Percentiles rank a stretch among this genome's conserved stretches.
These are phyloP conservation scores for Liodrosophila aerea DNA, from an alignment of 2,888 invertebrate genomes.

Conservation along the genomic window DNA sequence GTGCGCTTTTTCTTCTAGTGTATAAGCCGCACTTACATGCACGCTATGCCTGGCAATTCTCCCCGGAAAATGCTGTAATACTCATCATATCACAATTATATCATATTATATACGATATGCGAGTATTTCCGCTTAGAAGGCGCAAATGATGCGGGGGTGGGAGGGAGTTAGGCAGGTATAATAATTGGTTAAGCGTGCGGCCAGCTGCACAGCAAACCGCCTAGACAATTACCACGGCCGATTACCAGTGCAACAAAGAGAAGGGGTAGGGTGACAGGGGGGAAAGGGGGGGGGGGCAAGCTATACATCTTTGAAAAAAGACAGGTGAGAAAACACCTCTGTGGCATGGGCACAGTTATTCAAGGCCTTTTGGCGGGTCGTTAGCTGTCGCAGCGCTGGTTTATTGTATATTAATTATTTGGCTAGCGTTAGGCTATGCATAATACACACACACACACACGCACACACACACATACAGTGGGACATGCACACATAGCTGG, in stretches of 20 bases:
- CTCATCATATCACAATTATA: not conserved
- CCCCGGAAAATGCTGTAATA: too few species aligned
- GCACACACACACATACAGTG: not conserved
- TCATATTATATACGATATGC: too few species aligned
- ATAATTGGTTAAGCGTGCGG: slow-evolving; percentile 57
- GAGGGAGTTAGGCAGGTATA: not conserved
- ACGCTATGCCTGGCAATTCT: too few species aligned
- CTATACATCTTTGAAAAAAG: not conserved
- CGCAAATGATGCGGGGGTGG: too few species aligned
- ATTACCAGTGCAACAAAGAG: not conserved
- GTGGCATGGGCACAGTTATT: slow-evolving; percentile 20
- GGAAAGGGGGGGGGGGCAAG: not conserved
- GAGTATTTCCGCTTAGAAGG: not conserved
- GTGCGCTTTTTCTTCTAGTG: too few species aligned
- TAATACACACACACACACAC: slow-evolving; percentile 1
- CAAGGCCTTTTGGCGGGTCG: slow-evolving; percentile 52
- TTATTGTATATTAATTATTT: slow-evolving; percentile 69
- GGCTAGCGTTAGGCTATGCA: slow-evolving; percentile 42
- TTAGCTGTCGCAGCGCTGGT: slow-evolving; percentile 19
- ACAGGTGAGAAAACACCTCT: slow-evolving; percentile 1
- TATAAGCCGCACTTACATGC: too few species aligned
- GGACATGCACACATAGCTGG: not conserved
- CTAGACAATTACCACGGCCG: slow-evolving; percentile 32
- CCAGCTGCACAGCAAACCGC: slow-evolving; percentile 20
- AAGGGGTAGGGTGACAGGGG: not conserved